Conservation (phyloP, 2,113 vertebrate genomes). For the Corythornis vintsioides region DNA sequence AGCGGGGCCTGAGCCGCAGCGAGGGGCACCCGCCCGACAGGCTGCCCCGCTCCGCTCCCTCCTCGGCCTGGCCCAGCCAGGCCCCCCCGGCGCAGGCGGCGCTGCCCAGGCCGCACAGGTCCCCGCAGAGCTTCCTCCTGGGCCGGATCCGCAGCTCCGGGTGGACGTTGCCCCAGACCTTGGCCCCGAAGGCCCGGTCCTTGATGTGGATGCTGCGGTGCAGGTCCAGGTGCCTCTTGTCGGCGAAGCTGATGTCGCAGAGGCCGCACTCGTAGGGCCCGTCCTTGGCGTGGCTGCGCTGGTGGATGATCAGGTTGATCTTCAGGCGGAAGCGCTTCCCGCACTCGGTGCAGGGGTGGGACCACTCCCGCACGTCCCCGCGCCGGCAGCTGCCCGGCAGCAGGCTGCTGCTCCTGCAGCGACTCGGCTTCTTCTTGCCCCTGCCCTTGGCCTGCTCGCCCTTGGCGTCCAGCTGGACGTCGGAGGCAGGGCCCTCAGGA, state of each 20-base stretch:
- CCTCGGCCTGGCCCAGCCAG: slow-evolving; percentile 8
- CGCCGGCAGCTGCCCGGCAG: slow-evolving; percentile 60
- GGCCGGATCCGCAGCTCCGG: slow-evolving; percentile 54
- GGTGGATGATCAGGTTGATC: slow-evolving; percentile 81
- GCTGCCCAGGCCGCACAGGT: background rate
- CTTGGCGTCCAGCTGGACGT: background rate
- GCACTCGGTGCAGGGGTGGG: slow-evolving; percentile 76
- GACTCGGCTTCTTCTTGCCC: slow-evolving; percentile 7
- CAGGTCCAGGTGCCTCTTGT: slow-evolving; percentile 68
- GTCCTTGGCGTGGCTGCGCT: slow-evolving; percentile 78
- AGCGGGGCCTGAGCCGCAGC: background rate
- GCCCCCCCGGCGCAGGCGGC: fast-evolving
- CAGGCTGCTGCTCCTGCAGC: background rate
- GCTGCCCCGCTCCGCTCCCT: slow-evolving; percentile 54
- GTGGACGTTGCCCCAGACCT: slow-evolving; percentile 61
- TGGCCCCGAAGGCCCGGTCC: slow-evolving; percentile 45
- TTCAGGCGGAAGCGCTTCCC: slow-evolving; percentile 78
- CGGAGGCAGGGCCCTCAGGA: background rate
- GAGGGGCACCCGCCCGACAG: background rate
- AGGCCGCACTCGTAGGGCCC: slow-evolving; percentile 72
- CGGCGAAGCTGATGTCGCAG: slow-evolving; percentile 74
- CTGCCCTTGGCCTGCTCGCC: background rate
- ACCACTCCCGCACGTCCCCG: slow-evolving; percentile 62
- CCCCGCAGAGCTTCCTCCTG: background rate
- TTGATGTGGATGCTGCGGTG: slow-evolving; percentile 73